A percentile compares a stretch with the other conserved stretches of the same genome.
Conservation (phyloP, 2,113 vertebrate species). For the Noctilio leporinus region DNA sequence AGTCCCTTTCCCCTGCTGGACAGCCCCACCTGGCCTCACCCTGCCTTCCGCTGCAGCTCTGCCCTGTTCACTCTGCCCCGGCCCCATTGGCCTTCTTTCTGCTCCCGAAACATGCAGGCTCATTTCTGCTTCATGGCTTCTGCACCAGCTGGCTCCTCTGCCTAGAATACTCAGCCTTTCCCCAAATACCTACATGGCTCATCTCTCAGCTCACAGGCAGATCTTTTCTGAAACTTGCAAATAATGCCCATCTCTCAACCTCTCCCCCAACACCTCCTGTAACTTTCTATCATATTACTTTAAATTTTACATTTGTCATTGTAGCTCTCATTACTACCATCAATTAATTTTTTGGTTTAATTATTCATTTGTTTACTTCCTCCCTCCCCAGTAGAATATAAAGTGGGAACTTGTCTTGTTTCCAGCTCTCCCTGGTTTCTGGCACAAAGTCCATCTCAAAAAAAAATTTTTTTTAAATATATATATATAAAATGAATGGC, state of each 20-base stretch:
- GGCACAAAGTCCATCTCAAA: not conserved
- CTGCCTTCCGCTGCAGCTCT: not conserved
- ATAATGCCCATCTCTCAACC: not conserved
- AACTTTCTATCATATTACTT: not conserved
- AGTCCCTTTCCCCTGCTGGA: not conserved
- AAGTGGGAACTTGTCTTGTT: not conserved
- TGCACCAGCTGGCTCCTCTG: not conserved
- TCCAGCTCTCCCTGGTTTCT: not conserved
- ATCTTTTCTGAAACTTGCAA: not conserved
- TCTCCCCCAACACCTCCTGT: not conserved
- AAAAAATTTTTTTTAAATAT: too few species aligned
- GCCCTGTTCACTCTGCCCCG: not conserved
- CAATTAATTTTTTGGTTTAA: not conserved
- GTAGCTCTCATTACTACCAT: not conserved
- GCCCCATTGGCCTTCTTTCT: not conserved
- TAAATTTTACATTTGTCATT: not conserved
- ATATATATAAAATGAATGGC: not conserved
- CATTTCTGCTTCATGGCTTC: not conserved
- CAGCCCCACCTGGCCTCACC: not conserved
- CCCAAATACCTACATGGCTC: not conserved
- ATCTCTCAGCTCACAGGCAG: not conserved
- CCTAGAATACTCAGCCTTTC: not conserved
- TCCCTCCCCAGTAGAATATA: not conserved
- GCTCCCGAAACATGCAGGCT: not conserved
- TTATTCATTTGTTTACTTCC: not conserved